A percentile compares a stretch with the other conserved stretches of the same genome.
phyloP scores from a whole-genome alignment of 2,888 invertebrate species.

The Pachydiplax longipennis region DNA sequence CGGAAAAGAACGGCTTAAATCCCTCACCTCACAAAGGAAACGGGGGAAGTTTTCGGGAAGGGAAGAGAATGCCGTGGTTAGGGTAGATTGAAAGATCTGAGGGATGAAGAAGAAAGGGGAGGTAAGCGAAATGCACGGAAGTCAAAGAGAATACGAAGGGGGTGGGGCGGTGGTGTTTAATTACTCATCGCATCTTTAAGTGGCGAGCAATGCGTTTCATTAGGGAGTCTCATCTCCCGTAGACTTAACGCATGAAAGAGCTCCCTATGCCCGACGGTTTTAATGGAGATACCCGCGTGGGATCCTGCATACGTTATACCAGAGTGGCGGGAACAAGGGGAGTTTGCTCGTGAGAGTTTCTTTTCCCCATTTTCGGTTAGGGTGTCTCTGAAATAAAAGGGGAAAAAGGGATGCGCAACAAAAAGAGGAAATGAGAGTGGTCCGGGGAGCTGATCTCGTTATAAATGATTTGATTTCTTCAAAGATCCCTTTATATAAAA shows the following conservation, averaged over 20 bases:
- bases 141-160: not conserved
- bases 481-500: not conserved
- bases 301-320: not conserved
- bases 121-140: not conserved
- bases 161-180: slow-evolving; percentile 10
- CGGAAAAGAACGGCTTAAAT: slow-evolving; percentile 9
- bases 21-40: slow-evolving; percentile 19
- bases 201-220: slow-evolving; percentile 42
- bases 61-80: not conserved
- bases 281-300: not conserved
- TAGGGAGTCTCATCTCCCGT: slow-evolving; percentile 33
- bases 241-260: slow-evolving; percentile 17
- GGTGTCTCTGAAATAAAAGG: not conserved
- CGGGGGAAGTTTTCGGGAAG: not conserved
- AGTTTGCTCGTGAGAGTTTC: no score
- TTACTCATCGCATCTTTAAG: slow-evolving; percentile 39
- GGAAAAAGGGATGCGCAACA: not conserved
- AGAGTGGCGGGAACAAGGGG: not conserved
- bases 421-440: not conserved
- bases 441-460: slow-evolving; percentile 5
- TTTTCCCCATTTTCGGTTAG: not conserved
- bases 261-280: not conserved
- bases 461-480: slow-evolving; percentile 29
- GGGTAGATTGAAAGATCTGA: not conserved
- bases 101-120: not conserved